phyloP scores from a whole-genome alignment of 2,797 vertebrate species.

The Melanotaenia nigrans region DNA sequence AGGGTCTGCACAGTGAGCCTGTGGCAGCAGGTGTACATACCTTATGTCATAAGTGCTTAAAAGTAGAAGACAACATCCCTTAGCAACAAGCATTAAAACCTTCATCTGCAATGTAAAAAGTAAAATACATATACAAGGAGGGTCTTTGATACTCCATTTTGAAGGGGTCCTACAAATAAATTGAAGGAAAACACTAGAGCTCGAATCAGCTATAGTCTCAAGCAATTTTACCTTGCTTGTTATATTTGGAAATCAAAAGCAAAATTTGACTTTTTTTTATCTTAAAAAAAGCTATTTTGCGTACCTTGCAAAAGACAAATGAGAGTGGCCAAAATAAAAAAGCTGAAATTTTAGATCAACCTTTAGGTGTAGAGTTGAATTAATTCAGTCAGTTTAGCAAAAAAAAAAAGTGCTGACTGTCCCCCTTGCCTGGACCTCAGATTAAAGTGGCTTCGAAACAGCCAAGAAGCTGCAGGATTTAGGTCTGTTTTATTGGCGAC shows the following conservation, averaged over 20 bases:
- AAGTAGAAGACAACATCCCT: conserved; percentile 13
- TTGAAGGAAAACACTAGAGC: background rate
- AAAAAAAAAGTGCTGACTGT: background rate
- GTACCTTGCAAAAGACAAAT: background rate
- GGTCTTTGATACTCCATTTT: conserved; percentile 16
- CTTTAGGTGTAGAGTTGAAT: background rate
- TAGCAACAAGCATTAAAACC: conserved; percentile 28
- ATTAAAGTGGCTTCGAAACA: background rate
- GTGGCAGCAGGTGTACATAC: conserved; percentile 29
- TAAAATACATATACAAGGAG: conserved; percentile 25
- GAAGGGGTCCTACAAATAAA: conserved; percentile 17
- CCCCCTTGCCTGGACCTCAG: background rate
- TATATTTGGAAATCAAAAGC: conserved; percentile 2
- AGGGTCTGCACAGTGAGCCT: conserved; percentile 1
- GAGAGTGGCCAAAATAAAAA: background rate
- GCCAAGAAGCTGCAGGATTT: background rate
- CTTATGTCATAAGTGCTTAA: conserved; percentile 33
- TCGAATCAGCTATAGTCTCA: background rate
- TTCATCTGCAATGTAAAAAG: conserved; percentile 30
- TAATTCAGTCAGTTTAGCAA: background rate
- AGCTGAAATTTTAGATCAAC: background rate
- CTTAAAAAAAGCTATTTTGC: background rate
- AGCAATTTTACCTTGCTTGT: background rate
- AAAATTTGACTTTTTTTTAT: background rate
- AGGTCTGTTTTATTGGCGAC: background rate